Evolutionary conservation across 2,888 invertebrate species (phyloP), one percentile per base, ranked within the genome.

Genomic region (Rhyacophila evoluta): DNA sequence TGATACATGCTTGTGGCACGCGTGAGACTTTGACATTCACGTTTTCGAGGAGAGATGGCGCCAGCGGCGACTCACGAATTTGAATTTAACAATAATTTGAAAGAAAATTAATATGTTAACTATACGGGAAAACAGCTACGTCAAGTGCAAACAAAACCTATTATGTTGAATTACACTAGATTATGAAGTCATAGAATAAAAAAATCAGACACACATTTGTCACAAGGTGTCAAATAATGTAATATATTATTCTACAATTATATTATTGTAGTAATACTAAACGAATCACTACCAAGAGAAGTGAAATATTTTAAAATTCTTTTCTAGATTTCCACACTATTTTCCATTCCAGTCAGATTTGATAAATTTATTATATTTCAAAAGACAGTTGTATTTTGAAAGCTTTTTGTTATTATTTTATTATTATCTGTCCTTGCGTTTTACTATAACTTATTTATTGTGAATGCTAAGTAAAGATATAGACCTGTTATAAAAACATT

Each of bases 1-100:
- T 4, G 19, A 2, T 12, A 55, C 55, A 55, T 19, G 19, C 19
- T 55, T 19, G 55, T 10, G 10, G 2, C 55, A 25, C 3, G 15
- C 55, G 55, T 55, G 55, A 55, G 55, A 15, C 55, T 55, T 55
- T 55, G 55, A 55, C 55, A 55, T 55, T 55, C 55, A 55, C 55
- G 55, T 8, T 55, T 55, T 55, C 15, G 19, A 55, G 55, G 55
- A 55, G 55, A 55, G 55, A 55, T 55, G 55, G 55, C 55, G 55
- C 55, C 19, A 19, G 55, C 8, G 55, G 55, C 55, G 19, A 25
- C 15, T 55, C 55, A 55, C 55, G 55, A 55, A 55, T 19, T 55
- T n/a, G 19, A 55, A 19, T 55, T 19, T 55, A 55, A 33, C 29
- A 33, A 55, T 55, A 25, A 55, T 55, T 55, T 55, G 25, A 15